phyloP scores from a whole-genome alignment of 1,140 invertebrate species.

The Drosophila sechellia region DNA sequence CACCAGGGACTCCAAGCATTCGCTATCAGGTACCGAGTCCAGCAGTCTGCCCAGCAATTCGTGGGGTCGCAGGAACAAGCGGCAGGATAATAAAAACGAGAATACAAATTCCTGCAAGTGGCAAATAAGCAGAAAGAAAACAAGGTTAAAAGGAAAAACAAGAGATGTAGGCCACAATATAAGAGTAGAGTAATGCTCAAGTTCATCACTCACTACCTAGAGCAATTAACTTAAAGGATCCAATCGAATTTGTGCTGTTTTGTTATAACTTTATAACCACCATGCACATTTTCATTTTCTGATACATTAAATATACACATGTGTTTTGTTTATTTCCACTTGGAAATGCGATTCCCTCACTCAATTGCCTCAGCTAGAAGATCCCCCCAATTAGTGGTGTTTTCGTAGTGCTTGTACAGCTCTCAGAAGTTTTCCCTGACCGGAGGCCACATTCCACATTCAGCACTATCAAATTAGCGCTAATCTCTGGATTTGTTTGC shows the following conservation, averaged over 20 bases:
- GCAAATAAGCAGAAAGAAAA: constrained; percentile 21
- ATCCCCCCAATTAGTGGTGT: constrained; percentile 34
- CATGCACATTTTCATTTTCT: no score
- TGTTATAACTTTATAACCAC: no score
- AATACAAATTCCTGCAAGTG: constrained; percentile 77
- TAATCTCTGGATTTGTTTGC: constrained; percentile 59
- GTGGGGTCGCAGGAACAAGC: constrained; percentile 82
- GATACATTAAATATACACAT: no score
- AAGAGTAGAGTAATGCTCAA: no score
- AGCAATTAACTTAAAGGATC: no score
- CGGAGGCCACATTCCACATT: constrained; percentile 39
- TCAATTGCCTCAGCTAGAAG: constrained; percentile 1
- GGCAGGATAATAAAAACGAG: constrained; percentile 83
- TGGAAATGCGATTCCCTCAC: neutral
- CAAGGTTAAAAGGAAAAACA: constrained; percentile 1
- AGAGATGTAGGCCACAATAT: neutral
- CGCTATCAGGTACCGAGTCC: constrained; percentile 77
- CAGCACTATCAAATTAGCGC: constrained; percentile 59
- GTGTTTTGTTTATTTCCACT: neutral
- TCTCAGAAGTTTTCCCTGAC: constrained; percentile 20
- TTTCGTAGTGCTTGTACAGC: constrained; percentile 7
- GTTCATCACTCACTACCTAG: no score
- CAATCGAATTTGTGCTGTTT: no score
- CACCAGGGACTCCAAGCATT: constrained; percentile 77
- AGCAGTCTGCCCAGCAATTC: constrained; percentile 81